Evolutionary conservation across 2,888 invertebrate species (phyloP), one percentile per base, ranked within the genome.

Genomic region (Brenthis ino): DNA sequence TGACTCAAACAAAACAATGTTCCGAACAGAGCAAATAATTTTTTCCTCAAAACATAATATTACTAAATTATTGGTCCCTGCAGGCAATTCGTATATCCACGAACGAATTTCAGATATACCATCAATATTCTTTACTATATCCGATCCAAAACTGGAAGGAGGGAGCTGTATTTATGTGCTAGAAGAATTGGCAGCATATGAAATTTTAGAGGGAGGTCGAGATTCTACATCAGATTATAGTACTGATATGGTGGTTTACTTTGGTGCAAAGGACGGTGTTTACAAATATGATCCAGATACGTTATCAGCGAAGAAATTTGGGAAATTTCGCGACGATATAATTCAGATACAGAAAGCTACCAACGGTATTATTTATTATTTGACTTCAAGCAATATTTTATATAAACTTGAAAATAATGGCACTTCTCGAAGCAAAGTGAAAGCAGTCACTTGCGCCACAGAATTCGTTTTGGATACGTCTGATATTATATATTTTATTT

Each of bases 401-500:
- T 87, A 75, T 47, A 83, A 81, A 74, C 70, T 89, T 5, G 84
- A 86, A 73, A 82, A 79, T 0, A 81, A 84, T 48, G 89, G 85
- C 0, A 86, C 84, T 0, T 64, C 82, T 0, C 85, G 77, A 70
- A 84, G 80, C 0, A 84, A 76, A 66, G 66, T 89, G 0, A 65
- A 76, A 33, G 73, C 72, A 0, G 74, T 88, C 0, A 56, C 71
- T 1, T 89, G 89, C 63, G 89, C 88, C 0, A 50, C 72, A 8
- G 81, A 89, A 76, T 90, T 90, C 70, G 89, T 90, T n/a, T 73
- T 90, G 28, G 89, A 89, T 65, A 88, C 87, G 0, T 81, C 81
- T 0, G 85, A 89, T 73, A 89, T 88, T 72, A 78, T 89, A 2
- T 90, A 89, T 68, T 89, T 82, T 54, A 73, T 87, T n/a, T 72